Evolutionary conservation across 1,140 invertebrate species (phyloP).

Genomic region (Temnothorax nylanderi): DNA sequence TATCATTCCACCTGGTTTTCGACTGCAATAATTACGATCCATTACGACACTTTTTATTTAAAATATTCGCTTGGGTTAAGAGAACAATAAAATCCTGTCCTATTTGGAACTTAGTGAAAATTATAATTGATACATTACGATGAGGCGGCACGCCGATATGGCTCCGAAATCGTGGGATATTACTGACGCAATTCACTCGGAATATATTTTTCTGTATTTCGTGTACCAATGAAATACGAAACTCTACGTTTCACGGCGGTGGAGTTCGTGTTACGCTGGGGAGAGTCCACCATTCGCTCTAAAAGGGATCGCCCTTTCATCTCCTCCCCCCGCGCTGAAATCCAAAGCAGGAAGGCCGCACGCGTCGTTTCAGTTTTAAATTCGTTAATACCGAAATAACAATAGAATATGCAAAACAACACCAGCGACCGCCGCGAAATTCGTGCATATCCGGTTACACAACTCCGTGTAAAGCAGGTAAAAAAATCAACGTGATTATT

Average conservation of each 20-base stretch:
- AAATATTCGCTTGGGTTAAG: neutral
- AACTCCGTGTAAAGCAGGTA: constrained; percentile 29
- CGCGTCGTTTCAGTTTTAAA: constrained; percentile 56
- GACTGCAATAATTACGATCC: neutral
- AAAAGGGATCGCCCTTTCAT: constrained; percentile 30
- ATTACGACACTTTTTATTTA: neutral
- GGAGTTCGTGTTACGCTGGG: constrained; percentile 47
- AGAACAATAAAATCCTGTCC: neutral
- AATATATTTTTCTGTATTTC: constrained; percentile 46
- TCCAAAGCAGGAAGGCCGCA: constrained; percentile 51
- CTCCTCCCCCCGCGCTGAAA: constrained; percentile 16
- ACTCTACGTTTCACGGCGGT: constrained; percentile 44
- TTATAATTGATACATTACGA: neutral
- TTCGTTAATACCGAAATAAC: constrained; percentile 61
- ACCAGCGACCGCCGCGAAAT: constrained; percentile 27
- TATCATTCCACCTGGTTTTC: too few relatives aligned
- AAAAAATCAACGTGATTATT: constrained; percentile 61
- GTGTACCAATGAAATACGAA: constrained; percentile 44
- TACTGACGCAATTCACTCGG: constrained; percentile 17
- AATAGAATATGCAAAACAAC: constrained; percentile 61
- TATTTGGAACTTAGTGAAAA: neutral
- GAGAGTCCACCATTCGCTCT: constrained; percentile 24
- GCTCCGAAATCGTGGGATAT: constrained; percentile 8
- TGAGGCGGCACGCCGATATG: neutral
- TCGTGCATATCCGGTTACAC: constrained; percentile 56